phyloP scores from a whole-genome alignment of 1,140 invertebrate species.

The Cheumatopsyche charites region DNA sequence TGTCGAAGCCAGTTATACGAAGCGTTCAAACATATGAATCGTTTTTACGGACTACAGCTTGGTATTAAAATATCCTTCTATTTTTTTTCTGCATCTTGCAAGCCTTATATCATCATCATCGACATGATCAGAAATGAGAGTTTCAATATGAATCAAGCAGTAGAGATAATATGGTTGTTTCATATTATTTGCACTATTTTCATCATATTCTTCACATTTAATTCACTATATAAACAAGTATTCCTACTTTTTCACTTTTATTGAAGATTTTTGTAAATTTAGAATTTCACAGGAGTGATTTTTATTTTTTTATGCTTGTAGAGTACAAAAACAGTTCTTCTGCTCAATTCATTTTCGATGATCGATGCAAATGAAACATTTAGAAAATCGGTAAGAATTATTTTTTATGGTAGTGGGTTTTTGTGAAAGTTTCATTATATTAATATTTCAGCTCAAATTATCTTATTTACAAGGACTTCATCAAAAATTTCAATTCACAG shows the following conservation, averaged over 20 bases:
- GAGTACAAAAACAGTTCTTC: background rate
- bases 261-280: no score
- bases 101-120: background rate
- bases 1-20: background rate
- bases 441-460: background rate
- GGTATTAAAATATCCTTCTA: background rate
- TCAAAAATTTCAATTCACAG: background rate
- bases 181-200: background rate
- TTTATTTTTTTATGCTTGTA: background rate
- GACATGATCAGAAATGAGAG: background rate
- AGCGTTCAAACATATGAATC: background rate
- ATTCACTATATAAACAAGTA: background rate
- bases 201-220: background rate
- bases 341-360: background rate
- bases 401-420: no score
- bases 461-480: slow-evolving; percentile 1
- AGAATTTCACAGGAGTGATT: no score
- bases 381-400: no score
- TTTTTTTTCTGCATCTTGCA: background rate
- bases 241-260: no score
- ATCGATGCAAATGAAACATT: background rate
- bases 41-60: background rate
- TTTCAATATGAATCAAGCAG: background rate
- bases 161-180: background rate
- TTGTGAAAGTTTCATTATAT: no score